Evolutionary conservation across 2,888 invertebrate species (phyloP), one percentile per base, ranked within the genome.

Genomic region (Aromia moschata): DNA sequence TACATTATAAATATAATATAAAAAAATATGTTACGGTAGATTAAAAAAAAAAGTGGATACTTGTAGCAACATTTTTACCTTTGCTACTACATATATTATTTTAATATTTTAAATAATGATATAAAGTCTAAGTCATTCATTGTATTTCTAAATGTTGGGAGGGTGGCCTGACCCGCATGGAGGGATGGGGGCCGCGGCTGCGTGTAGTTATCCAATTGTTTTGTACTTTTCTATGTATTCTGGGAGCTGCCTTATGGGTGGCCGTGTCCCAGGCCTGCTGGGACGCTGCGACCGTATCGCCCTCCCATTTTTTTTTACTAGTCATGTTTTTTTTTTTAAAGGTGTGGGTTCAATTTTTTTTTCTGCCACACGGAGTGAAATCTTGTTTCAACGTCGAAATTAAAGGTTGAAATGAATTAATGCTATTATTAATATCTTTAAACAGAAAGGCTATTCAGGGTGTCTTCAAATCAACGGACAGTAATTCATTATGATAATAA

Each of bases 61-160:
- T 62, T 61, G 58, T 66, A 64, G 64, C 55, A 64, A 64, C 56
- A 61, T 70, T 70, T 68, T 66, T 69, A 69, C 64, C 62, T 68
- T 69, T 68, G 70, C 67, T 70, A 70, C 68, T 63, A 55, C n/a
- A n/a, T 62, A 63, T 60, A 57, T 63, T 44, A 56, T 59, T 59
- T 59, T 51, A 49, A 38, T 49, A 49, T 38, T 49, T 49, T 38
- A 49, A 55, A 45, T 45, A 55, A 53, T 40, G 17, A 17, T 53
- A n/a, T n/a, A 54, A 44, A 20, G 12, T 56, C 49, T 49, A 47
- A 47, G 47, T 47, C 47, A 47, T 47, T 47, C 37, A 47, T 18
- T 37, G 18, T 17, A 38, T 38, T 46, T 49, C 49, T 25, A 38
- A 49, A 33, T n/a, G n/a, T n/a, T n/a, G n/a, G n/a, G n/a, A n/a